Conservation (phyloP, 2,113 vertebrate species). For the Odontesthes bonariensis region DNA sequence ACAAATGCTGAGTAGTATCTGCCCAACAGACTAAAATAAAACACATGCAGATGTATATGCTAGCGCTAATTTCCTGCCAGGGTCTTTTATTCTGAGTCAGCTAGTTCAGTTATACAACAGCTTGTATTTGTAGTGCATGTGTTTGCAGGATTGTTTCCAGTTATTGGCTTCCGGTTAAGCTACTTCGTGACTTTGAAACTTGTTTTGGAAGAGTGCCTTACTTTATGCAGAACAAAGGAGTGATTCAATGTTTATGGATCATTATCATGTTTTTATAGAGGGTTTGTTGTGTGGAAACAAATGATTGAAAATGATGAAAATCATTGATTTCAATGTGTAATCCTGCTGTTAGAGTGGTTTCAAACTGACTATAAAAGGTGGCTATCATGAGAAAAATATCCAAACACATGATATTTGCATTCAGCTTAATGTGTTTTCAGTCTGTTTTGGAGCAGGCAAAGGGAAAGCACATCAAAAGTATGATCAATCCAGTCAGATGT, state of each 20-base stretch:
- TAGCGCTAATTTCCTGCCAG: slow-evolving; percentile 75
- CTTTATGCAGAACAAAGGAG: slow-evolving; percentile 12
- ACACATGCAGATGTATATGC: slow-evolving; percentile 71
- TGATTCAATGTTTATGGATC: slow-evolving; percentile 30
- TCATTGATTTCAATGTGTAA: slow-evolving; percentile 3
- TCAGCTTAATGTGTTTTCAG: too few species aligned
- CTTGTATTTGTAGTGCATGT: slow-evolving; percentile 41
- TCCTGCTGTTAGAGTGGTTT: too few species aligned
- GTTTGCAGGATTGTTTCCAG: slow-evolving; percentile 50
- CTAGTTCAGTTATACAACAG: slow-evolving; percentile 67
- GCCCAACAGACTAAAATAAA: slow-evolving; percentile 60
- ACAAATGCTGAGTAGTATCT: slow-evolving; percentile 44
- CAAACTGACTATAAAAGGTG: too few species aligned
- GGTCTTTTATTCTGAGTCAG: slow-evolving; percentile 56
- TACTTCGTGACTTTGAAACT: slow-evolving; percentile 38
- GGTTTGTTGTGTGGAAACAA: slow-evolving; percentile 31
- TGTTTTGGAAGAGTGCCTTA: slow-evolving; percentile 36
- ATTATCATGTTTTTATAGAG: slow-evolving; percentile 31
- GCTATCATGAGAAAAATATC: too few species aligned
- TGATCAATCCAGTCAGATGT: slow-evolving; percentile 11
- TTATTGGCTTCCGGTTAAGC: slow-evolving; percentile 55
- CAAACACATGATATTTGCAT: too few species aligned
- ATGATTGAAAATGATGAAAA: too few species aligned
- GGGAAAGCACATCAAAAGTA: too few species aligned
- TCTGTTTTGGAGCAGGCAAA: too few species aligned